These are phyloP conservation scores for Hydraecia micacea DNA, from an alignment of 2,888 invertebrate species.

Conservation along the genomic window DNA sequence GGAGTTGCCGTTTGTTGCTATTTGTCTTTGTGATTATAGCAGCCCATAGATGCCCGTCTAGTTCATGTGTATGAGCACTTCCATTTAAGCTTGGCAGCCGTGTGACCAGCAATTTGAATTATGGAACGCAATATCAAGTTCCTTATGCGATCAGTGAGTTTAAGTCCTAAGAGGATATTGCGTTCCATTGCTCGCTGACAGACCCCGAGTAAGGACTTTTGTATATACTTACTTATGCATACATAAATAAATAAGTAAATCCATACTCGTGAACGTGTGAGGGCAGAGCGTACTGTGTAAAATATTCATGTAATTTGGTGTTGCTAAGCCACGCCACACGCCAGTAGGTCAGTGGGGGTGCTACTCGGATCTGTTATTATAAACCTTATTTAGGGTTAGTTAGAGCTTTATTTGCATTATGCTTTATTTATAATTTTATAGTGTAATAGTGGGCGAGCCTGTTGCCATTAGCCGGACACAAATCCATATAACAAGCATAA, in stretches of 20 bases:
- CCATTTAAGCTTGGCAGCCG: neutral
- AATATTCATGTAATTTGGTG: constrained; percentile 63
- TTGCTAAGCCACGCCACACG: constrained; percentile 29
- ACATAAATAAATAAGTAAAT: constrained; percentile 36
- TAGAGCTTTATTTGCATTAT: neutral
- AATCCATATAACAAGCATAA: no score
- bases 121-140: neutral
- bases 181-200: neutral
- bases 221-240: constrained; percentile 7
- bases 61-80: no score
- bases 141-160: neutral
- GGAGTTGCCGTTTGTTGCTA: neutral
- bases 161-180: no score
- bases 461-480: no score
- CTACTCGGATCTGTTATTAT: neutral
- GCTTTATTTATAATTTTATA: no score
- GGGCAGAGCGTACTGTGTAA: constrained; percentile 43
- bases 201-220: neutral
- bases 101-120: neutral
- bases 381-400: constrained; percentile 22
- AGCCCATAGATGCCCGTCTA: neutral
- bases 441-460: no score
- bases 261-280: constrained; percentile 27
- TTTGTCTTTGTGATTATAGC: no score
- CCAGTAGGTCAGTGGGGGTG: constrained; percentile 47